Conservation (phyloP, 2,113 vertebrate species). For the Agapornis roseicollis region DNA sequence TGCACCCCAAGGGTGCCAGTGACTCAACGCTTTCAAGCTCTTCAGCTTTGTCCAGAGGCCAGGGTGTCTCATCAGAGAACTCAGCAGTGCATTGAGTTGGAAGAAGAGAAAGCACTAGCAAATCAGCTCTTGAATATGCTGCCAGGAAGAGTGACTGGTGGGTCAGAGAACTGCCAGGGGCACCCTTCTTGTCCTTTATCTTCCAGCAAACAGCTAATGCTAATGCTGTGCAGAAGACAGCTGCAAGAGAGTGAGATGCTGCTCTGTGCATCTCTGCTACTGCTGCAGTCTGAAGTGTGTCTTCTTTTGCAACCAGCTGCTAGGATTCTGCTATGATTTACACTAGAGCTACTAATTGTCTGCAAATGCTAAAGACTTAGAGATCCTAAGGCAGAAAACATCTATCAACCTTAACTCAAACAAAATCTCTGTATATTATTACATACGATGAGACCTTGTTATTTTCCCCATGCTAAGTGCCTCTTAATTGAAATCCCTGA, state of each 20-base stretch:
- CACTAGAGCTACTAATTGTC: not conserved
- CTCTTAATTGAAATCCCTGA: slow-evolving; percentile 11
- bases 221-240: not conserved
- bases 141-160: not conserved
- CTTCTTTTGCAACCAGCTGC: not conserved
- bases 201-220: not conserved
- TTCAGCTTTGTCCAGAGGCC: not conserved
- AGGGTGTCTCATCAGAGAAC: not conserved
- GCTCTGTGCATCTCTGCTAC: not conserved
- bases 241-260: not conserved
- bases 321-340: not conserved
- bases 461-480: not conserved
- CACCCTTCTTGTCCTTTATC: not conserved
- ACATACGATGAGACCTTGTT: not conserved
- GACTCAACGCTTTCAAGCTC: not conserved
- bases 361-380: not conserved
- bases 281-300: not conserved
- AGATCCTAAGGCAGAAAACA: not conserved
- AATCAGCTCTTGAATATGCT: not conserved
- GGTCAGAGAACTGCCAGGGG: not conserved
- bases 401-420: not conserved
- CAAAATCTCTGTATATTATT: not conserved
- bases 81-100: not conserved
- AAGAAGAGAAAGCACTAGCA: not conserved
- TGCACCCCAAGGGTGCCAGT: not conserved